phyloP scores from a whole-genome alignment of 2,888 invertebrate genomes.

The Mantis religiosa region DNA sequence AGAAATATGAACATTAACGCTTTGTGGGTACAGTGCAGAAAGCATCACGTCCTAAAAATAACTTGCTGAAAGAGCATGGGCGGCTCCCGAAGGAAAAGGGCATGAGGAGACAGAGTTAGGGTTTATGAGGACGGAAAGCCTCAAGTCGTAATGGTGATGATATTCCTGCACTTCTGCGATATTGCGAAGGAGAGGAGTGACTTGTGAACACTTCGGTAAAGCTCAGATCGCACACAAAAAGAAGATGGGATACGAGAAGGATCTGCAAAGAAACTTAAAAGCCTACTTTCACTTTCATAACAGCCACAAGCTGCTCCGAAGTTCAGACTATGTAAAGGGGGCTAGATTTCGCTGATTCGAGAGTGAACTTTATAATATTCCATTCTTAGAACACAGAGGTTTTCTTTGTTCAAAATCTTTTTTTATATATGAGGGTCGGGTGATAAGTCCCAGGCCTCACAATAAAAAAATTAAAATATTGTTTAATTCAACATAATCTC shows the following conservation, averaged over 20 bases:
- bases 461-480: no score
- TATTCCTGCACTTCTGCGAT: background rate
- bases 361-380: no score
- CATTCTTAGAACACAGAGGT: no score
- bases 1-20: no score
- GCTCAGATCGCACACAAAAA: background rate
- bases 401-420: no score
- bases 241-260: background rate
- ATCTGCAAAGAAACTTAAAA: background rate
- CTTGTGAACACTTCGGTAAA: background rate
- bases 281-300: background rate
- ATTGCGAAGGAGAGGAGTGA: background rate
- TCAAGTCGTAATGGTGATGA: background rate
- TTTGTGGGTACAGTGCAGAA: background rate
- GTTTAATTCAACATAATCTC: no score
- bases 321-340: no score
- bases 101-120: background rate
- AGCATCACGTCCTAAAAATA: background rate
- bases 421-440: no score
- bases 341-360: no score
- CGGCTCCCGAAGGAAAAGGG: background rate
- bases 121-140: background rate
- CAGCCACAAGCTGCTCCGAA: background rate
- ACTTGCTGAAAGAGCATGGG: background rate
- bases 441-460: no score